Base-by-base conservation (phyloP, 2,888 invertebrate species). In the Eupithecia inturbata region DNA sequence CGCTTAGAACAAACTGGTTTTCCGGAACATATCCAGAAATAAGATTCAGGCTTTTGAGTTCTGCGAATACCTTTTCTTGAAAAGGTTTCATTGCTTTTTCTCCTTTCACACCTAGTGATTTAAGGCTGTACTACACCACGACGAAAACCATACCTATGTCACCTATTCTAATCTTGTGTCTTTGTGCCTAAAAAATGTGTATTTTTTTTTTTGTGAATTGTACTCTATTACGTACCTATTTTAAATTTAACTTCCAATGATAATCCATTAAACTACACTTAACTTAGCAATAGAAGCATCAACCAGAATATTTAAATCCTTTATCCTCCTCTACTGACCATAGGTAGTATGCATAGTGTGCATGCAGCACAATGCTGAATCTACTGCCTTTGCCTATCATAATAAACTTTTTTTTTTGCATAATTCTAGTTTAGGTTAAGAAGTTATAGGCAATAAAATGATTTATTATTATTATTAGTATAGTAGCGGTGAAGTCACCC, bases 401-500 rank as follows among this genome's bases (percentile, higher is more conserved):
- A n/a, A n/a, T n/a, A n/a, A n/a, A n/a, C n/a, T n/a, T n/a, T n/a
- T n/a, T n/a, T n/a, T n/a, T n/a, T n/a, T n/a, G n/a, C n/a, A n/a
- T n/a, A n/a, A n/a, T n/a, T n/a, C n/a, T n/a, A n/a, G n/a, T n/a
- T n/a, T n/a, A n/a, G n/a, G n/a, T n/a, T n/a, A n/a, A n/a, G n/a
- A n/a, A n/a, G n/a, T n/a, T n/a, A n/a, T n/a, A n/a, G n/a, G n/a
- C n/a, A n/a, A n/a, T n/a, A n/a, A n/a, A n/a, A n/a, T n/a, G n/a
- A n/a, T n/a, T n/a, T n/a, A n/a, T n/a, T n/a, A n/a, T n/a, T n/a
- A n/a, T n/a, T n/a, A n/a, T n/a, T n/a, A n/a, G 36, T 36, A 1
- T 9, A 36, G 36, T 36, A 36, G 36, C 78, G 72, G 7, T 66
- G 66, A 66, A 86, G 84, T 88, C 88, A 89, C 76, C 78, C 63